These are phyloP conservation scores for Cheilosia urbana DNA, from an alignment of 2,888 invertebrate species.

Conservation along the genomic window DNA sequence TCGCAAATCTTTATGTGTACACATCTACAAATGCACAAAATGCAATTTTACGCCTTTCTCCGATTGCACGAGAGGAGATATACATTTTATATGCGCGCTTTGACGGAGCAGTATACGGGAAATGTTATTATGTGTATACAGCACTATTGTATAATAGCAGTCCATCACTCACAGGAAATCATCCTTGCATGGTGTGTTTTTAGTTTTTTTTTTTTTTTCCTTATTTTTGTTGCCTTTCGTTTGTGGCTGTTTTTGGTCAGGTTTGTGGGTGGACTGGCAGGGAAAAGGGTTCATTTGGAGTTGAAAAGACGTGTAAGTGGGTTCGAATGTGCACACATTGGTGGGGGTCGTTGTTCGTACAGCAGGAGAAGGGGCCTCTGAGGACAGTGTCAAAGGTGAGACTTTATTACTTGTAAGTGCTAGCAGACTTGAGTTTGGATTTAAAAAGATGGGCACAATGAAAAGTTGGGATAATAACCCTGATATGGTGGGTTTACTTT, in stretches of 20 bases:
- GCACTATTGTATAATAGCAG: slow-evolving; percentile 62
- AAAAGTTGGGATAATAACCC: too few relatives aligned
- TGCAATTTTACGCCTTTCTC: slow-evolving; percentile 60
- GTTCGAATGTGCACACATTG: too few relatives aligned
- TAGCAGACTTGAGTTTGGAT: too few relatives aligned
- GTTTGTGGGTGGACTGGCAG: slow-evolving; percentile 17
- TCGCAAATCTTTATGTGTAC: slow-evolving; percentile 65
- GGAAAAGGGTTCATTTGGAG: slow-evolving; percentile 41
- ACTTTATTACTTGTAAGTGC: too few relatives aligned
- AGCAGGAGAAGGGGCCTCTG: too few relatives aligned
- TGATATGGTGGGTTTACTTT: too few relatives aligned
- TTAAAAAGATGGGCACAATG: too few relatives aligned
- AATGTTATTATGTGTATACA: slow-evolving; percentile 14
- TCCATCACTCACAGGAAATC: slow-evolving; percentile 67
- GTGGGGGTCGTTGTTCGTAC: too few relatives aligned
- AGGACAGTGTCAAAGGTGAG: too few relatives aligned
- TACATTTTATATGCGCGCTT: background rate
- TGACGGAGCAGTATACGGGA: slow-evolving; percentile 16
- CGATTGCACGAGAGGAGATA: background rate
- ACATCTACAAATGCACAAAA: slow-evolving; percentile 58
- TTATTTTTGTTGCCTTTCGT: background rate
- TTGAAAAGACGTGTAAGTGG: background rate
- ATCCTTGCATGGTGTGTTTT: slow-evolving; percentile 50
- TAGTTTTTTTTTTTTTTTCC: slow-evolving; percentile 9
- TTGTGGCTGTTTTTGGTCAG: slow-evolving; percentile 38